These are phyloP conservation scores for Ursus arctos DNA, from an alignment of 2,113 vertebrate species.

Conservation along the genomic window DNA sequence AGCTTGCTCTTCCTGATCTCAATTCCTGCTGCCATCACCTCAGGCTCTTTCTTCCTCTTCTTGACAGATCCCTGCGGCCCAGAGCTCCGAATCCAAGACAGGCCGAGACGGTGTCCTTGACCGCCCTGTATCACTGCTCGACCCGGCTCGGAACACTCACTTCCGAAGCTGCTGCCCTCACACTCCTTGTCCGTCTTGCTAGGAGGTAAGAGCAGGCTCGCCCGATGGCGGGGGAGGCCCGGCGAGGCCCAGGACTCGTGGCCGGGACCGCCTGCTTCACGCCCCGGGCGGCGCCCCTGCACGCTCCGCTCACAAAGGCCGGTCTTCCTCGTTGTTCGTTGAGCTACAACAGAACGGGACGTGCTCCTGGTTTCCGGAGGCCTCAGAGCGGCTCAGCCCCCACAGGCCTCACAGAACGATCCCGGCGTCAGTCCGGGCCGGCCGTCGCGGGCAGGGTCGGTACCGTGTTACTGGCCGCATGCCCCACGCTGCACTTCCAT, in stretches of 20 bases:
- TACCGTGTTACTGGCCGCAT: not conserved
- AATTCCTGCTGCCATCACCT: rapidly evolving
- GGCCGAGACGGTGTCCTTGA: rapidly evolving
- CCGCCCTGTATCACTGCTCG: rapidly evolving
- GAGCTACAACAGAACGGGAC: not conserved
- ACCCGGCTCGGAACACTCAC: rapidly evolving
- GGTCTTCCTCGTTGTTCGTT: rapidly evolving
- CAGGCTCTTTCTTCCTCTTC: too few species aligned
- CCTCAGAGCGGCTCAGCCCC: rapidly evolving
- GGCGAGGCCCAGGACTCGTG: rapidly evolving
- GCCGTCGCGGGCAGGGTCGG: rapidly evolving
- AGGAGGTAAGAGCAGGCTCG: rapidly evolving
- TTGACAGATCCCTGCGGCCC: rapidly evolving
- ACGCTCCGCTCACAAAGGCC: rapidly evolving
- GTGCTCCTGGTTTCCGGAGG: not conserved
- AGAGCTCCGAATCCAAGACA: rapidly evolving
- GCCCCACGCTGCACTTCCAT: not conserved
- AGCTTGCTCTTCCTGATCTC: too few species aligned
- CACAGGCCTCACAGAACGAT: not conserved
- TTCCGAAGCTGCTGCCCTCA: rapidly evolving
- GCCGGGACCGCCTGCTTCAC: rapidly evolving
- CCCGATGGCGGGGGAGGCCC: rapidly evolving
- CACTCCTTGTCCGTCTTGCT: rapidly evolving
- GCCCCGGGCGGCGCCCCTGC: rapidly evolving
- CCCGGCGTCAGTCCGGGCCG: rapidly evolving